Percentiles rank a stretch among this genome's conserved stretches.
phyloP scores from a whole-genome alignment of 2,797 vertebrate species.

The Acrossocheilus fasciatus region DNA sequence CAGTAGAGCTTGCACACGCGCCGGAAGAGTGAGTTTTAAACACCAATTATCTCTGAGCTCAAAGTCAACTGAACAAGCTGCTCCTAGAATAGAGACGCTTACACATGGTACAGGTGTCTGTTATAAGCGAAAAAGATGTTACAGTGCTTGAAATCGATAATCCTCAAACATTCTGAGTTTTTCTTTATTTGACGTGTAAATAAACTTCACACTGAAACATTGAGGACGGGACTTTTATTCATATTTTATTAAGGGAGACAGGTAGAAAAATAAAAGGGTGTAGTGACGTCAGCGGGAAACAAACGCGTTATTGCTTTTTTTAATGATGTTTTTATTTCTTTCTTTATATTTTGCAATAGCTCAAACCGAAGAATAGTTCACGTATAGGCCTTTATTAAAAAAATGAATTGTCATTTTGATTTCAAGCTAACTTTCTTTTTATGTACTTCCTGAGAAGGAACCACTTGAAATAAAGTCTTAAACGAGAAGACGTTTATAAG shows the following conservation, averaged over 20 bases:
- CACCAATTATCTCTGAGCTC: constrained; percentile 45
- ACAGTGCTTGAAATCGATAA: neutral
- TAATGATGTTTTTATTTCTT: neutral
- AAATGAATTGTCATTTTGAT: neutral
- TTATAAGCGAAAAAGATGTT: neutral
- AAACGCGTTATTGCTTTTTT: neutral
- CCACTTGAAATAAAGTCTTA: neutral
- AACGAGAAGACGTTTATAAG: neutral
- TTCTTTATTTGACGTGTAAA: neutral
- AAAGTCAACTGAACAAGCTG: constrained; percentile 30
- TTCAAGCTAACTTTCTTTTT: neutral
- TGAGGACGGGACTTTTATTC: neutral
- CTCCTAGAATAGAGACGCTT: neutral
- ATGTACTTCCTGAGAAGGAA: neutral
- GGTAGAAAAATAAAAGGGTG: neutral
- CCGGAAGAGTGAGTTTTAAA: constrained; percentile 33
- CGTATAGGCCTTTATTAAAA: too few relatives aligned
- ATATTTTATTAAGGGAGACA: too few relatives aligned
- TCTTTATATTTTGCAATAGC: neutral
- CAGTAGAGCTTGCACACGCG: constrained; percentile 2
- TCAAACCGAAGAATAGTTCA: neutral
- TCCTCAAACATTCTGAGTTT: neutral
- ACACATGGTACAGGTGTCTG: neutral
- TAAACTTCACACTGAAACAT: neutral
- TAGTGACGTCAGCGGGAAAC: neutral